These are phyloP conservation scores for Gorsachius magnificus DNA, from an alignment of 2,797 vertebrate genomes.

Conservation along the genomic window DNA sequence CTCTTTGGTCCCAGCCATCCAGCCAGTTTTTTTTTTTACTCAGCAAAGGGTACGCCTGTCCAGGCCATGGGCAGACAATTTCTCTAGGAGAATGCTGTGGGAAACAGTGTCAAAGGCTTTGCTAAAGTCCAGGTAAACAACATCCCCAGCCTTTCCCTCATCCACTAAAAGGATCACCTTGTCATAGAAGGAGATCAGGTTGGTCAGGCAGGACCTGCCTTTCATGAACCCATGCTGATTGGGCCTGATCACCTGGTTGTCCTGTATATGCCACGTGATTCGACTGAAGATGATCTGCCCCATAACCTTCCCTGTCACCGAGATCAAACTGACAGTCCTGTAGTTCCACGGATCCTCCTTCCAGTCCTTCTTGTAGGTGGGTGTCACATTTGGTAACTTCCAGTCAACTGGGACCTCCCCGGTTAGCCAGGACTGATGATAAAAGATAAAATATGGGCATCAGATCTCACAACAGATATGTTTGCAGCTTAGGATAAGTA, in stretches of 20 bases:
- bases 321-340: not conserved
- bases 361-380: not conserved
- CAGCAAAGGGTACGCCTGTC: rapidly evolving
- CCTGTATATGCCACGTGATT: not conserved
- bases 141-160: not conserved
- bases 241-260: not conserved
- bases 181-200: not conserved
- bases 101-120: not conserved
- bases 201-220: not conserved
- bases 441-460: not conserved
- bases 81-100: not conserved
- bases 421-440: not conserved
- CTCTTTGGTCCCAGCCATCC: not conserved
- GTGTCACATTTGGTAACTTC: not conserved
- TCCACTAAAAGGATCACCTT: not conserved
- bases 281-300: not conserved
- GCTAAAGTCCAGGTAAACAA: not conserved
- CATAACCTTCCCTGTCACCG: rapidly evolving
- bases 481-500: not conserved
- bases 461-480: not conserved
- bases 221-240: not conserved
- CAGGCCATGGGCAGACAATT: not conserved
- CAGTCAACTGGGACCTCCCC: not conserved
- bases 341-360: not conserved
- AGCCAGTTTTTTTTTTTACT: not conserved